Percentiles rank a stretch among this genome's conserved stretches.
Conservation (phyloP, 1,140 invertebrate species). For the Akabosia matsudoensis region DNA sequence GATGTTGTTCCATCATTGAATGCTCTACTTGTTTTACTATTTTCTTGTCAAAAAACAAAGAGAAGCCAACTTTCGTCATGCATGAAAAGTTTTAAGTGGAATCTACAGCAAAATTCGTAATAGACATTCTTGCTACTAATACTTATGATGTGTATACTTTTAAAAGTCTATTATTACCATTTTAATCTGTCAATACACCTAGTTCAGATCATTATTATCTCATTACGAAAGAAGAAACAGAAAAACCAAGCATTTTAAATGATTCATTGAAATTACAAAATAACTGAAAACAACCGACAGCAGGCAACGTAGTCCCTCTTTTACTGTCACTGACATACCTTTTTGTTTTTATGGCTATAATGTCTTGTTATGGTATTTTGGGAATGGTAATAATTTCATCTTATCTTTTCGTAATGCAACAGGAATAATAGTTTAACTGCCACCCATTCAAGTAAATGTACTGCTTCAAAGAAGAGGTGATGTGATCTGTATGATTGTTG, state of each 20-base stretch:
- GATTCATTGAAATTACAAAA: constrained; percentile 5
- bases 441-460: not conserved
- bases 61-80: no score
- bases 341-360: constrained; percentile 4
- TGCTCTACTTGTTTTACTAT: not conserved
- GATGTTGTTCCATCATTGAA: not conserved
- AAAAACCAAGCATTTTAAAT: not conserved
- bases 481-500: not conserved
- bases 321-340: not conserved
- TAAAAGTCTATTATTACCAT: not conserved
- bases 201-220: not conserved
- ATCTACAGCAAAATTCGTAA: no score
- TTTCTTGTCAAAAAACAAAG: not conserved
- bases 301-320: no score
- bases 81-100: no score
- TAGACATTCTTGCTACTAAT: no score
- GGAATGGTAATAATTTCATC: not conserved
- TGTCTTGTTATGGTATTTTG: not conserved
- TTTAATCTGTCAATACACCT: not conserved
- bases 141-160: not conserved
- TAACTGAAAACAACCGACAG: constrained; percentile 3
- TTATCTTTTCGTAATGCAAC: not conserved
- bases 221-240: not conserved
- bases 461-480: no score
- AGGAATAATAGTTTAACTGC: not conserved